Evolutionary conservation across 2,797 vertebrate species (phyloP).

Genomic region (Anableps anableps): DNA sequence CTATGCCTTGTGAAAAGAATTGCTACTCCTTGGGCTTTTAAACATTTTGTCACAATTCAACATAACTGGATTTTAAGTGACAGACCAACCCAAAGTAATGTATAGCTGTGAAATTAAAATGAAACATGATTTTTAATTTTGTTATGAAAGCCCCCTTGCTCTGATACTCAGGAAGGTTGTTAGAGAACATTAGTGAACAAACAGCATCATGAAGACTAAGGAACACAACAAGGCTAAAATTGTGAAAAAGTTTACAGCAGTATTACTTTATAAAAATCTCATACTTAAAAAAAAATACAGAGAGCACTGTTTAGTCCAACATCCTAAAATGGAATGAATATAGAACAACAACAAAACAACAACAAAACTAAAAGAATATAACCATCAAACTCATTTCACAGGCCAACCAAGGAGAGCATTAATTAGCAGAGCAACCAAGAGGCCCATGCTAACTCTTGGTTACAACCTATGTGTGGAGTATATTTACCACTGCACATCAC

Average conservation of each 20-base stretch:
- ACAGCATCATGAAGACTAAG: background rate
- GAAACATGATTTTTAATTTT: background rate
- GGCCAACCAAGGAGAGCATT: background rate
- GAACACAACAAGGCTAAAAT: background rate
- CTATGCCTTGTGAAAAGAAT: background rate
- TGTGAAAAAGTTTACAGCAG: background rate
- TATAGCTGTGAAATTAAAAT: background rate
- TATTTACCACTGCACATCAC: background rate
- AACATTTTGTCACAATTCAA: background rate
- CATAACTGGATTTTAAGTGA: background rate
- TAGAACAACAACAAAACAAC: background rate
- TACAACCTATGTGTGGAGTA: background rate
- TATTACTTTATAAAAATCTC: background rate
- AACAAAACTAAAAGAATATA: background rate
- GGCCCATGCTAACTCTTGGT: background rate
- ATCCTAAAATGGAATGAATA: background rate
- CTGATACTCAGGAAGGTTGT: background rate
- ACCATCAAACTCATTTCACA: background rate
- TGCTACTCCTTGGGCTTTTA: background rate
- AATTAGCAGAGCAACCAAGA: background rate
- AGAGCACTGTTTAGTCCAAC: background rate
- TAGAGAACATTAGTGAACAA: background rate
- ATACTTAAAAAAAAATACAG: background rate
- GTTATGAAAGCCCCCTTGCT: background rate
- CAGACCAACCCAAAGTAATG: background rate